These are phyloP conservation scores for Silurus asotus DNA, from an alignment of 2,113 vertebrate genomes.

Conservation along the genomic window DNA sequence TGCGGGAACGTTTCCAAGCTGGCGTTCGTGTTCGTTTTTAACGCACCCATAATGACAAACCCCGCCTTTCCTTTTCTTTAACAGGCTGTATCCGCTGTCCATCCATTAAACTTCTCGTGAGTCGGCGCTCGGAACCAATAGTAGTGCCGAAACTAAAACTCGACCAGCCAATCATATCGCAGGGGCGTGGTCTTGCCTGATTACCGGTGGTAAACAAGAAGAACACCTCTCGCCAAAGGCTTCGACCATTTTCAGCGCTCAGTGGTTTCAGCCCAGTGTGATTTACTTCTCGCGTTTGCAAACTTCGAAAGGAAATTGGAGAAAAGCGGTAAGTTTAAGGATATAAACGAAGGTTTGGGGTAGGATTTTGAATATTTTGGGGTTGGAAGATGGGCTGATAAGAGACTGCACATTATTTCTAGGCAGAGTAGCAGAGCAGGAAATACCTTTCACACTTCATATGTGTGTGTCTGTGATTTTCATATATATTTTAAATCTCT, in stretches of 20 bases:
- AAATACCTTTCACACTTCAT: background rate
- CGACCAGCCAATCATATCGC: background rate
- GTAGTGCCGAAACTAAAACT: background rate
- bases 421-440: background rate
- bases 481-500: too few species aligned
- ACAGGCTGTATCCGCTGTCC: background rate
- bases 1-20: conserved; percentile 29
- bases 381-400: background rate
- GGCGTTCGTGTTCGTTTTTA: background rate
- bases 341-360: background rate
- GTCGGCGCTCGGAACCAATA: background rate
- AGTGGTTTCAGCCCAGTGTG: background rate
- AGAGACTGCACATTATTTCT: background rate
- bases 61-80: background rate
- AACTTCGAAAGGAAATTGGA: background rate
- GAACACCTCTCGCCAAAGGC: background rate
- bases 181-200: background rate
- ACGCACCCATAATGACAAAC: background rate
- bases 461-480: background rate
- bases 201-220: background rate
- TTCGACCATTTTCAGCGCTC: conserved; percentile 34
- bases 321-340: conserved; percentile 11
- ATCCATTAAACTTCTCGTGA: background rate
- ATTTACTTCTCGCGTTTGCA: background rate
- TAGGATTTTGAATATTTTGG: background rate